A percentile compares a stretch with the other conserved stretches of the same genome.
These are phyloP conservation scores for Cantharis nigra DNA, from an alignment of 2,888 invertebrate genomes.

Conservation along the genomic window DNA sequence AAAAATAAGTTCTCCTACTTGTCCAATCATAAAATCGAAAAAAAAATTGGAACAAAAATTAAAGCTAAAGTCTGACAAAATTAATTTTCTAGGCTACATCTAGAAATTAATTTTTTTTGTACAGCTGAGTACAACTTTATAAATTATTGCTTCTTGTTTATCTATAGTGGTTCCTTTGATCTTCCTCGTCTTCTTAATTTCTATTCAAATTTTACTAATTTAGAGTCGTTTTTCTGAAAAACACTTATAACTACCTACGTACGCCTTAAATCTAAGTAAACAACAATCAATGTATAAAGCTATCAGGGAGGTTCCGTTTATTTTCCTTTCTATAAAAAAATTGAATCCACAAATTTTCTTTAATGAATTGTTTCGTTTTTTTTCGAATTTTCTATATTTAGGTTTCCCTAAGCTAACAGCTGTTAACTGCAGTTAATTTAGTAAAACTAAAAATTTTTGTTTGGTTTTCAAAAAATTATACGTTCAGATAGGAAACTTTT, in stretches of 20 bases:
- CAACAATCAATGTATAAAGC: background rate
- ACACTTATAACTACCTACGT: background rate
- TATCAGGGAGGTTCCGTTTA: too few species aligned
- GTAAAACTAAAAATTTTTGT: too few species aligned
- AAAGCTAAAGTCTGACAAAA: background rate
- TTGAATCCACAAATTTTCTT: too few species aligned
- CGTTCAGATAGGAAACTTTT: too few species aligned
- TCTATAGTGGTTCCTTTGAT: background rate
- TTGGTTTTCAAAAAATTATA: too few species aligned
- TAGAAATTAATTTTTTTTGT: background rate
- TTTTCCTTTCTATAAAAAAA: too few species aligned
- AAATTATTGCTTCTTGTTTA: background rate
- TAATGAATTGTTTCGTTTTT: too few species aligned
- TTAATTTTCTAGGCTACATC: background rate
- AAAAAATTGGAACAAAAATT: background rate
- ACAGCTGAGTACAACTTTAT: background rate
- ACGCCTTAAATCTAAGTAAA: background rate
- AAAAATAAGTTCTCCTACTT: background rate
- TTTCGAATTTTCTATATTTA: too few species aligned
- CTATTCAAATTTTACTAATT: background rate
- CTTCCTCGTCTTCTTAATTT: background rate
- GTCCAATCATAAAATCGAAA: background rate
- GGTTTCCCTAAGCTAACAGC: too few species aligned
- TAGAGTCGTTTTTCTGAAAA: background rate
- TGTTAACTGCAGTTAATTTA: too few species aligned